Conservation (phyloP, 1,140 invertebrate species). For the Meloidogyne chitwoodi region DNA sequence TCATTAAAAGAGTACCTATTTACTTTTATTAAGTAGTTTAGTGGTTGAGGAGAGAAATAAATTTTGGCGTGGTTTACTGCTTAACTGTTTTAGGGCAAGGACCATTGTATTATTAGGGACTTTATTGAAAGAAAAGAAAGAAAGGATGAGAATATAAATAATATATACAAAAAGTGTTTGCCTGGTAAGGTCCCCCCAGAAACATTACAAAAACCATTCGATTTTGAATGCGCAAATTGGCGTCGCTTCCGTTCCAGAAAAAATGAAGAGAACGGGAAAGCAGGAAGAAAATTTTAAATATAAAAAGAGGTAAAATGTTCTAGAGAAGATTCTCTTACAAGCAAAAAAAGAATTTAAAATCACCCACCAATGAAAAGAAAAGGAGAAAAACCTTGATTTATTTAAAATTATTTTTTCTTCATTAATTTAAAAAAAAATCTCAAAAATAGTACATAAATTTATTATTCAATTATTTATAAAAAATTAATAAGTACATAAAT, state of each 20-base stretch:
- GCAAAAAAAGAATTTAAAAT: not conserved
- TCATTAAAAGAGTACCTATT: too few relatives aligned
- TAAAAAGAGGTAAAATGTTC: not conserved
- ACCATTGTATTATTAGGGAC: not conserved
- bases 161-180: not conserved
- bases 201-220: not conserved
- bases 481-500: too few relatives aligned
- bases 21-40: not conserved
- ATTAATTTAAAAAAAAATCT: too few relatives aligned
- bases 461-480: too few relatives aligned
- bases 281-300: not conserved
- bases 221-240: slow-evolving; percentile 28
- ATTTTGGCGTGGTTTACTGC: not conserved
- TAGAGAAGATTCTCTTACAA: not conserved
- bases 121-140: not conserved
- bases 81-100: not conserved
- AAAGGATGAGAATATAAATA: too few relatives aligned
- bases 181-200: not conserved
- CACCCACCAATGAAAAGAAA: not conserved
- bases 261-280: not conserved
- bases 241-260: slow-evolving; percentile 13
- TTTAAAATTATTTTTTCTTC: too few relatives aligned
- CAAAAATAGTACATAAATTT: too few relatives aligned
- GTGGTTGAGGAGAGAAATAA: not conserved
- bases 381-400: not conserved